Base-by-base conservation (phyloP, 2,888 invertebrate species). In the Cabera pusaria region DNA sequence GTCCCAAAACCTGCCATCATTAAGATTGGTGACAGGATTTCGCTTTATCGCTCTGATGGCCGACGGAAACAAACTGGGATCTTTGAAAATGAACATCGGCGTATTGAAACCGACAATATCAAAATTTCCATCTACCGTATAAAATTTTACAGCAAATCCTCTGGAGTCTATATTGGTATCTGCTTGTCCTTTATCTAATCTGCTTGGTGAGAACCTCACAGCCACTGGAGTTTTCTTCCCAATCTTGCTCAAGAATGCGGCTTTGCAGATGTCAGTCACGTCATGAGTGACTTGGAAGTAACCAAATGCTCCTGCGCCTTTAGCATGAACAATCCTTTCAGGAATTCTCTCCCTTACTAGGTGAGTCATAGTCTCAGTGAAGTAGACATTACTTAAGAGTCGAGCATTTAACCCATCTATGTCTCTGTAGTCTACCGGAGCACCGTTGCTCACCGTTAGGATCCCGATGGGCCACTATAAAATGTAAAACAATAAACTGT, bases 31-130 rank as follows among this genome's bases (percentile, higher is more conserved):
- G 9, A 91, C 93, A 0, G 98, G 98, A 75, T 98, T 98, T 52
- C 97, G 90, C 74, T 97, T 98, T 70, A 97, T 97, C 0, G 97
- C 95, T 73, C 97, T 97, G 51, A 97, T 96, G 66, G 98, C 96
- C 55, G 94, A 95, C 3, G 97, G 94, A 77, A 98, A 98, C 17
- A 95, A 77, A 3, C 94, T 80, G 0, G 97, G 96, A 75, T 98
- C 97, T 36, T 96, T 92, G 64, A 97, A 92, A 68, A 96, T 3
- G 81, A 96, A 97, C 56, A 97, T 93, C 0, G 97, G 97, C 0
- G 95, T 96, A 72, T 95, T 97, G 63, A 95, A 93, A 5, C 97
- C 97, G 2, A 96, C 96, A 37, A 97, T 83, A 82, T 98, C 97
- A 93, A 97, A 96, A 52, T 94, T 93, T 2, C 96, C 96, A 44